Percentiles rank a stretch among this genome's conserved stretches.
Evolutionary conservation across 2,113 vertebrate species (phyloP).

Genomic region (Neolamprologus brichardi): DNA sequence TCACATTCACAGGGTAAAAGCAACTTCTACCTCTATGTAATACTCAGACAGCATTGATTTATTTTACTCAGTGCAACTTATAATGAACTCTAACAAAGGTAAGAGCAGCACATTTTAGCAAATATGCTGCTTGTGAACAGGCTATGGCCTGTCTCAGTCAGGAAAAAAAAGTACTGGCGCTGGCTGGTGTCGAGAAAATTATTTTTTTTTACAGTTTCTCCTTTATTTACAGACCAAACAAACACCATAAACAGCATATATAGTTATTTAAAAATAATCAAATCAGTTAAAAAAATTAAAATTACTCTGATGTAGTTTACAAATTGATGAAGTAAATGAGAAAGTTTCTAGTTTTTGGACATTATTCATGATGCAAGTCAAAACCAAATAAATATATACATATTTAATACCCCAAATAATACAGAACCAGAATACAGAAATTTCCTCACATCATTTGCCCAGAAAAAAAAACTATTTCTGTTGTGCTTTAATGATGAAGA

Average conservation of each 20-base stretch:
- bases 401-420: not conserved
- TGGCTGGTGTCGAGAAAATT: fast-evolving
- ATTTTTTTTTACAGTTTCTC: not conserved
- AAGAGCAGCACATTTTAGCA: not conserved
- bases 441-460: not conserved
- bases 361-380: not conserved
- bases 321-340: not conserved
- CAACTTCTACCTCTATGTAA: not conserved
- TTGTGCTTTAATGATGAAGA: not conserved
- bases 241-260: not conserved
- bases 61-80: not conserved
- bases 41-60: not conserved
- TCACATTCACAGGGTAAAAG: not conserved
- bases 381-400: not conserved
- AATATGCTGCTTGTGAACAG: not conserved
- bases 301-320: not conserved
- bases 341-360: not conserved
- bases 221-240: not conserved
- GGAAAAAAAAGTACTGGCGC: not conserved
- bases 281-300: not conserved
- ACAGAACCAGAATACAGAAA: not conserved
- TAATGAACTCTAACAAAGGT: not conserved
- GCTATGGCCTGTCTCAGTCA: not conserved
- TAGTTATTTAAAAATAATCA: not conserved
- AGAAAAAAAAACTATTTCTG: not conserved